Percentiles rank a stretch among this genome's conserved stretches.
These are phyloP conservation scores for Eristalis arbustorum DNA, from an alignment of 2,888 invertebrate species.

Conservation along the genomic window DNA sequence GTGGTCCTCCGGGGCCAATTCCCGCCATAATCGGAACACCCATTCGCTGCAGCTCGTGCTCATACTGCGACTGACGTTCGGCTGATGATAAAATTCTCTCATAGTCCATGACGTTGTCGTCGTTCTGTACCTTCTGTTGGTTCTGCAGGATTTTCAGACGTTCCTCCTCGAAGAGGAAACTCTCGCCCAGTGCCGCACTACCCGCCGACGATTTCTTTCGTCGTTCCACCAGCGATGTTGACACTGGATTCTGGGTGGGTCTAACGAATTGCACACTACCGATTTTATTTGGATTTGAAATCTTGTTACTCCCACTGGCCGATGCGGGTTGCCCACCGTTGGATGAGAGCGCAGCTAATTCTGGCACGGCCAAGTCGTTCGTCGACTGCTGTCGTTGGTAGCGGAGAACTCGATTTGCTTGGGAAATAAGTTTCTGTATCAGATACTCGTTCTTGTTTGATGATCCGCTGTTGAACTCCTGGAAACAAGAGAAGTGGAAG, in stretches of 20 bases:
- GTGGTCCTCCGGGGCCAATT: slow-evolving; percentile 78
- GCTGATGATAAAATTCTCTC: slow-evolving; percentile 78
- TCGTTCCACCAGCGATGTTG: slow-evolving; percentile 72
- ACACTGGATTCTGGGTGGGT: slow-evolving; percentile 73
- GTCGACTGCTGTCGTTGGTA: slow-evolving; percentile 72
- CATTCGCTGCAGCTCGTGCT: slow-evolving; percentile 79
- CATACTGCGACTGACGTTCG: slow-evolving; percentile 79
- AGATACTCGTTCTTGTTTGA: slow-evolving; percentile 77
- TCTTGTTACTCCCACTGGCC: slow-evolving; percentile 52
- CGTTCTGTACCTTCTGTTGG: slow-evolving; percentile 80
- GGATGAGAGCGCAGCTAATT: slow-evolving; percentile 56
- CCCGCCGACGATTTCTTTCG: slow-evolving; percentile 75
- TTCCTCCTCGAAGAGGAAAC: slow-evolving; percentile 79
- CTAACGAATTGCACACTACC: slow-evolving; percentile 76
- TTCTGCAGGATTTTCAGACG: slow-evolving; percentile 79
- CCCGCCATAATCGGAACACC: slow-evolving; percentile 78
- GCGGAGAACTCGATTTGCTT: slow-evolving; percentile 79
- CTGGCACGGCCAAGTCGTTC: slow-evolving; percentile 54
- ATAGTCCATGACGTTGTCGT: slow-evolving; percentile 75
- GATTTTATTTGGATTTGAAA: slow-evolving; percentile 54
- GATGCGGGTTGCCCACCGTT: slow-evolving; percentile 43
- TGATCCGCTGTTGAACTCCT: slow-evolving; percentile 68
- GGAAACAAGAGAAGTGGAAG: background rate
- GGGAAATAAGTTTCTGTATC: slow-evolving; percentile 78
- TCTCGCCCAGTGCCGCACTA: slow-evolving; percentile 75